Evolutionary conservation across 2,113 vertebrate species (phyloP).

Genomic region (Merops nubicus): DNA sequence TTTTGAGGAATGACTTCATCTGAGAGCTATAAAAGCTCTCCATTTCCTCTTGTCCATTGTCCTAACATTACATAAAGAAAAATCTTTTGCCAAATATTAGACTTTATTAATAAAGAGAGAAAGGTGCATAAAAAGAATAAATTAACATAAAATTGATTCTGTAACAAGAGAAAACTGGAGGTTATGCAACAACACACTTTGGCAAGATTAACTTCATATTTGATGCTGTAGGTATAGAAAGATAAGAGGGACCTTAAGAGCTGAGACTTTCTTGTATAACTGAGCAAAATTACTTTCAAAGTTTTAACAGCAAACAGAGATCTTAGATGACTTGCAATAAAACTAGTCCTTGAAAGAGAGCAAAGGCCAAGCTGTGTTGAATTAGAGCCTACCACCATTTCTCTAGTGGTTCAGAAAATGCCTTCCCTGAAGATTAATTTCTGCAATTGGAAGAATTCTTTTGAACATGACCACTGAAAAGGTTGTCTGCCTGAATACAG

Average conservation of each 20-base stretch:
- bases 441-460: background rate
- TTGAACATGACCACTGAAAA: background rate
- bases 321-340: slow-evolving; percentile 32
- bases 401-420: slow-evolving; percentile 15
- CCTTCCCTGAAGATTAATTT: slow-evolving; percentile 37
- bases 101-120: background rate
- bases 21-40: background rate
- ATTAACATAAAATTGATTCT: background rate
- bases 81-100: background rate
- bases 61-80: background rate
- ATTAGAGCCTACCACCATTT: slow-evolving; percentile 7
- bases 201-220: background rate
- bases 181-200: background rate
- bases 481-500: background rate
- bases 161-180: background rate
- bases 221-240: background rate
- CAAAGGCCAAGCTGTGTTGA: slow-evolving; percentile 42
- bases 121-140: background rate
- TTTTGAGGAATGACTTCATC: background rate
- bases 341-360: slow-evolving; percentile 10
- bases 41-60: background rate
- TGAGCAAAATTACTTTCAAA: slow-evolving; percentile 11
- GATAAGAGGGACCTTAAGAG: background rate
- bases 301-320: slow-evolving; percentile 11
- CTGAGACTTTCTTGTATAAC: background rate